phyloP scores from a whole-genome alignment of 2,888 invertebrate genomes.

The Malthinus flaveolus region DNA sequence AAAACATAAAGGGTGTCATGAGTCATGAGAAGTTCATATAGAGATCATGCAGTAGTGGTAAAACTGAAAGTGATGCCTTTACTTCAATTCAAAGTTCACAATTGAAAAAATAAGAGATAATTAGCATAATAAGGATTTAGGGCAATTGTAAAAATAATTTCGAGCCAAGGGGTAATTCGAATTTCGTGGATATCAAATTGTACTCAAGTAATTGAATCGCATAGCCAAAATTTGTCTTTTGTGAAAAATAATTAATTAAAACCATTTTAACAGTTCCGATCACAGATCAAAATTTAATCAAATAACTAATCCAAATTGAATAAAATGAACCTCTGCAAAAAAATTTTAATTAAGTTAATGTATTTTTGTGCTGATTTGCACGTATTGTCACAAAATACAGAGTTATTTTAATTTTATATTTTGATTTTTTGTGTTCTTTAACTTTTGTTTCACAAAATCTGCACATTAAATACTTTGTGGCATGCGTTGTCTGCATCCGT shows the following conservation, averaged over 20 bases:
- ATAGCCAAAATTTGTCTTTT: constrained; percentile 2
- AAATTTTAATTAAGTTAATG: constrained; percentile 34
- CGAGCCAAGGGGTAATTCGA: too few relatives aligned
- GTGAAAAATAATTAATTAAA: not conserved
- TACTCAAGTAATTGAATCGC: not conserved
- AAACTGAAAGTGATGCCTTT: too few relatives aligned
- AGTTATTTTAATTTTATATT: constrained; percentile 32
- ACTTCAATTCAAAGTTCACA: too few relatives aligned
- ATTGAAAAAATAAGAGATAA: too few relatives aligned
- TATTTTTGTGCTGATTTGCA: constrained; percentile 41
- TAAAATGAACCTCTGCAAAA: constrained; percentile 18
- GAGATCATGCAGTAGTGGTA: too few relatives aligned
- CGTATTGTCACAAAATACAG: constrained; percentile 34
- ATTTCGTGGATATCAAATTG: too few relatives aligned
- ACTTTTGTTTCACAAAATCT: constrained; percentile 39
- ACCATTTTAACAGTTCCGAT: constrained; percentile 37
- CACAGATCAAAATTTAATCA: constrained; percentile 37
- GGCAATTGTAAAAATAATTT: too few relatives aligned
- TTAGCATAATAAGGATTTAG: too few relatives aligned
- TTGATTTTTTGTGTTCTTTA: constrained; percentile 37
- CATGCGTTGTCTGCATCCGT: constrained; percentile 16
- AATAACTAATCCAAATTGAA: constrained; percentile 19
- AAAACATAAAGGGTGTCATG: too few relatives aligned
- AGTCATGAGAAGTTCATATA: too few relatives aligned
- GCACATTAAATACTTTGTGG: constrained; percentile 31